These are phyloP conservation scores for Heliconius congener DNA, from an alignment of 1,140 invertebrate species.

Conservation along the genomic window DNA sequence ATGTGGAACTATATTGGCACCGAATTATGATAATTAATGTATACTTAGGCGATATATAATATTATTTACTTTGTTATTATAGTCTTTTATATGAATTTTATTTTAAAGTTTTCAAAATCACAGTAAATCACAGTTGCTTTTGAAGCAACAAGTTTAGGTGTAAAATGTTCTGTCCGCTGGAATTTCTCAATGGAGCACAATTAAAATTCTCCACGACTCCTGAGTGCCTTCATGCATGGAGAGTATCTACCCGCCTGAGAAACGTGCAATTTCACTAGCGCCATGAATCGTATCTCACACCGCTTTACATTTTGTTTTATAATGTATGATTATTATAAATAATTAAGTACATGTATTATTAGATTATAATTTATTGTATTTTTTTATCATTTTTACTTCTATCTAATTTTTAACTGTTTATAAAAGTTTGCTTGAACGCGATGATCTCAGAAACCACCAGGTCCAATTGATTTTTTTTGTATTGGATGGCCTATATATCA, in stretches of 20 bases:
- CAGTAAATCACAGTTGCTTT: not conserved
- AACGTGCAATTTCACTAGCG: conserved; percentile 62
- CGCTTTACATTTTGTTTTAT: conserved; percentile 27
- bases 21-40: conserved; percentile 29
- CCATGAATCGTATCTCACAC: conserved; percentile 67
- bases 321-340: not conserved
- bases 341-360: too few relatives aligned
- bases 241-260: conserved; percentile 47
- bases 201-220: conserved; percentile 69
- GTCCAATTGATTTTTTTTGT: too few relatives aligned
- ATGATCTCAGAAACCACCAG: too few relatives aligned
- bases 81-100: not conserved
- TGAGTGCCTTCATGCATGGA: conserved; percentile 59
- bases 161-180: conserved; percentile 59
- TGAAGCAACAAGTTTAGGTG: conserved; percentile 59
- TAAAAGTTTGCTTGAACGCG: too few relatives aligned
- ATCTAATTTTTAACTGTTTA: too few relatives aligned
- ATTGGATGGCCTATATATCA: too few relatives aligned
- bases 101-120: not conserved
- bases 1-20: conserved; percentile 40
- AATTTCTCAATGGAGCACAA: conserved; percentile 72
- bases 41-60: not conserved
- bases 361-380: too few relatives aligned
- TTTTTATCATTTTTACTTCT: too few relatives aligned
- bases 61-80: not conserved